Conservation (phyloP, 2,888 invertebrate genomes). For the Endotricha flammealis region DNA sequence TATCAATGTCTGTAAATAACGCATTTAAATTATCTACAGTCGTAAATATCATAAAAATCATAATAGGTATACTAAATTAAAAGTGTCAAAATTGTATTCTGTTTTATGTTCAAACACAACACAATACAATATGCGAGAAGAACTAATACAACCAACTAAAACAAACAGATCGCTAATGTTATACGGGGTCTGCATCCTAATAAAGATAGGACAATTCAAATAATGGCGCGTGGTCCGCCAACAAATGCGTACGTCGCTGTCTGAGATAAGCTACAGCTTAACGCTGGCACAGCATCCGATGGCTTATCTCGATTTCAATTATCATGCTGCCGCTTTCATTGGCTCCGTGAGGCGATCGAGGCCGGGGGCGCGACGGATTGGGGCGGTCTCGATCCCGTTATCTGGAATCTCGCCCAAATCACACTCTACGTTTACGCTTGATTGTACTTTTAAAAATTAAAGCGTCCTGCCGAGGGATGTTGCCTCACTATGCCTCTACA, state of each 20-base stretch:
- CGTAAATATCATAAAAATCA: no score
- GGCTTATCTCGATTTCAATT: conserved; percentile 77
- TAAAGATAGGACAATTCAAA: conserved; percentile 58
- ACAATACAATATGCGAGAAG: no score
- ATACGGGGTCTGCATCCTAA: conserved; percentile 48
- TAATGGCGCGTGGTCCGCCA: conserved; percentile 56
- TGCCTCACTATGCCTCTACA: no score
- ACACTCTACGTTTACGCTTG: conserved; percentile 53
- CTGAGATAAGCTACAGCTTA: conserved; percentile 69
- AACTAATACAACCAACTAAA: conserved; percentile 22
- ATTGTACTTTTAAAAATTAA: conserved; percentile 40
- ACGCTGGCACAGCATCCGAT: conserved; percentile 63
- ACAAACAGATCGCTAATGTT: conserved; percentile 34
- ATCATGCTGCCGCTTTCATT: conserved; percentile 71
- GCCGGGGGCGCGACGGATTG: conserved; percentile 46
- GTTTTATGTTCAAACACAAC: no score
- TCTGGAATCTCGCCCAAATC: conserved; percentile 67
- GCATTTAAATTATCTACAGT: no score
- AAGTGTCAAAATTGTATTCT: no score
- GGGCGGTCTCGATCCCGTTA: conserved; percentile 60
- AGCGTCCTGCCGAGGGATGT: conserved; percentile 12
- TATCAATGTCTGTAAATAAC: no score
- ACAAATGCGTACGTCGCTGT: conserved; percentile 61
- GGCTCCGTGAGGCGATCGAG: conserved; percentile 47
- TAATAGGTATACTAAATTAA: no score